Percentiles rank a stretch among this genome's conserved stretches.
phyloP scores from a whole-genome alignment of 2,888 invertebrate genomes.

The Dioctria rufipes region DNA sequence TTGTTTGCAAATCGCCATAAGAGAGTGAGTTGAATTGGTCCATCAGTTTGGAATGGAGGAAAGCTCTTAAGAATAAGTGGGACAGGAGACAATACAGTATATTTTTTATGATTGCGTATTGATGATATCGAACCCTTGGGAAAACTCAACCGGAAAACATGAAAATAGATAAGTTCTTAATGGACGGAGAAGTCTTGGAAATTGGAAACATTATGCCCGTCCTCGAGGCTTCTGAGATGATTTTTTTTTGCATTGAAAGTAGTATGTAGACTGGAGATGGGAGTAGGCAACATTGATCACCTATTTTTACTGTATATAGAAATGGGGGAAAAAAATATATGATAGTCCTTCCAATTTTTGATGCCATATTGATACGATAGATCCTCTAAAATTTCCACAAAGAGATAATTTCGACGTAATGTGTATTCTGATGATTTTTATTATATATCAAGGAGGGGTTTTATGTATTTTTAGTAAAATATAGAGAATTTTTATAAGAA shows the following conservation, averaged over 20 bases:
- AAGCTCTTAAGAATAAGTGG: background rate
- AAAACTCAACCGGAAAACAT: constrained; percentile 47
- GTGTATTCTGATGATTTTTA: background rate
- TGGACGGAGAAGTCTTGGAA: constrained; percentile 9
- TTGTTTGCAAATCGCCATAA: constrained; percentile 39
- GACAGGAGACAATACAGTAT: constrained; percentile 29
- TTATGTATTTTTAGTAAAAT: background rate
- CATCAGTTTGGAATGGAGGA: background rate
- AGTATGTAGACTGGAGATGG: background rate
- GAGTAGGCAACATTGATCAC: background rate
- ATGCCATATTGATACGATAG: background rate
- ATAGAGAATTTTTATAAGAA: too few relatives aligned
- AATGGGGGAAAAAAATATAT: background rate
- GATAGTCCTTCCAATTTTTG: background rate
- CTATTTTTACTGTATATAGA: background rate
- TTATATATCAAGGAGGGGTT: background rate
- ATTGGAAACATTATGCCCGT: constrained; percentile 1
- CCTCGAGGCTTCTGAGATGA: background rate
- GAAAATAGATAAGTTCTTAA: constrained; percentile 50
- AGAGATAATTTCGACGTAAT: background rate
- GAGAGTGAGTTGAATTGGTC: background rate
- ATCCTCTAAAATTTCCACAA: background rate
- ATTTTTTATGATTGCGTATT: constrained; percentile 46
- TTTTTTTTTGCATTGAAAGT: background rate
- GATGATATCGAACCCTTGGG: constrained; percentile 47